A percentile compares a stretch with the other conserved stretches of the same genome.
phyloP scores from a whole-genome alignment of 2,888 invertebrate genomes.

The Sipha maydis region DNA sequence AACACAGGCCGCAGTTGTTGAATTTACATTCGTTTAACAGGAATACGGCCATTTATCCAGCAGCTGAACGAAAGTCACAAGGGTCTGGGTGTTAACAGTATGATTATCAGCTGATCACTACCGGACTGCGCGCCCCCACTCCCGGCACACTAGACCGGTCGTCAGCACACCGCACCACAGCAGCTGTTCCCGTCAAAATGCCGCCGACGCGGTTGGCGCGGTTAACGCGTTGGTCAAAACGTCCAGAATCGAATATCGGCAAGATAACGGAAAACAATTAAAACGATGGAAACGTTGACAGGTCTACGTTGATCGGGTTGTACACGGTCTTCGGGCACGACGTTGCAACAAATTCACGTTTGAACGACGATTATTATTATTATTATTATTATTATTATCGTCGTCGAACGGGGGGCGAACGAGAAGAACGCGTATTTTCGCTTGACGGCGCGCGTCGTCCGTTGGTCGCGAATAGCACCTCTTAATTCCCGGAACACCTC shows the following conservation, averaged over 20 bases:
- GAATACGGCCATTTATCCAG: slow-evolving; percentile 81
- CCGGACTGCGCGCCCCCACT: slow-evolving; percentile 24
- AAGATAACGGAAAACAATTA: background rate
- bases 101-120: slow-evolving; percentile 62
- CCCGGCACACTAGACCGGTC: background rate
- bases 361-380: background rate
- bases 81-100: slow-evolving; percentile 34
- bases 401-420: no score
- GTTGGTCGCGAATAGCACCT: no score
- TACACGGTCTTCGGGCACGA: background rate
- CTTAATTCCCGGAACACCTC: no score
- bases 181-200: background rate
- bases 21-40: slow-evolving; percentile 90
- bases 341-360: no score
- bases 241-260: background rate
- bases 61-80: slow-evolving; percentile 60
- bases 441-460: no score
- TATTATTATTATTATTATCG: background rate
- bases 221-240: slow-evolving; percentile 30
- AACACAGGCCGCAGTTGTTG: slow-evolving; percentile 85
- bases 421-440: no score
- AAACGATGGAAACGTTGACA: background rate
- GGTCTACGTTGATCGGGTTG: no score
- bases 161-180: background rate
- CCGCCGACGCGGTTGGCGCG: background rate